phyloP scores from a whole-genome alignment of 2,797 vertebrate species.

The Enteromius unitaeniatus region DNA sequence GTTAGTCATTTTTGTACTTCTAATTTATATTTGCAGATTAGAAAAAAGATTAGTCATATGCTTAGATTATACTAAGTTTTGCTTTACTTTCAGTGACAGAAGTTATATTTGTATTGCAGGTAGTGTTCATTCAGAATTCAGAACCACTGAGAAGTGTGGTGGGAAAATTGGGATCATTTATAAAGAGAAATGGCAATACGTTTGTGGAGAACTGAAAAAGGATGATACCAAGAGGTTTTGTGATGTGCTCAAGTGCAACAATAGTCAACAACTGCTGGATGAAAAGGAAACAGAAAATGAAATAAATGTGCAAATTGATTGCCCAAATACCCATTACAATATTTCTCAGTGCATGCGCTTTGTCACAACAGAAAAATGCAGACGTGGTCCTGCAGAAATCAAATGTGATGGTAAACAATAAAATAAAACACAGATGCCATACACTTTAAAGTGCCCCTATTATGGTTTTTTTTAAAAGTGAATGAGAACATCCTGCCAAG shows the following conservation, averaged over 20 bases:
- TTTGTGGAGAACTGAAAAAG: not conserved
- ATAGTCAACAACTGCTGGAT: not conserved
- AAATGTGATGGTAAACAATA: fast-evolving
- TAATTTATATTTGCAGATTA: not conserved
- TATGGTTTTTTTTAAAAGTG: no score
- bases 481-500: no score
- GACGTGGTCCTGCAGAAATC: not conserved
- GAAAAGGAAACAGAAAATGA: fast-evolving
- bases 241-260: not conserved
- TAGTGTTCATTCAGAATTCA: not conserved
- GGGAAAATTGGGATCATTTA: slow-evolving; percentile 20
- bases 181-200: slow-evolving; percentile 3
- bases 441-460: not conserved
- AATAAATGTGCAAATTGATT: not conserved
- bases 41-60: not conserved
- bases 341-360: not conserved
- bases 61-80: not conserved
- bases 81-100: not conserved
- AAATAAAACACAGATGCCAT: not conserved
- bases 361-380: not conserved
- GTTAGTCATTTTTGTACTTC: not conserved
- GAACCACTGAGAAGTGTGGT: slow-evolving; percentile 8
- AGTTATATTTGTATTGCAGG: slow-evolving; percentile 16
- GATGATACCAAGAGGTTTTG: not conserved
- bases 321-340: fast-evolving